Evolutionary conservation across 2,888 invertebrate genomes (phyloP).

Genomic region (Plebejus melissa): DNA sequence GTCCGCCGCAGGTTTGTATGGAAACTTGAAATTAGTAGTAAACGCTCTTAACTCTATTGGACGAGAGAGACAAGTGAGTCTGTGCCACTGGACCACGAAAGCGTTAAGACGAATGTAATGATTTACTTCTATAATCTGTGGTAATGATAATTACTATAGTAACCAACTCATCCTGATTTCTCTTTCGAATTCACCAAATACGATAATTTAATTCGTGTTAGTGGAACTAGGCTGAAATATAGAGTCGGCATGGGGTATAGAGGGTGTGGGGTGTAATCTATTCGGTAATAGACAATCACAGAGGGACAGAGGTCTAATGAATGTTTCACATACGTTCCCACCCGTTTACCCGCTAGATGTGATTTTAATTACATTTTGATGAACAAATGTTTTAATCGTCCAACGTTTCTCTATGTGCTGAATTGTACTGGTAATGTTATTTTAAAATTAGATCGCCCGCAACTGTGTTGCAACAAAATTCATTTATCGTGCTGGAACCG

Average conservation of each 20-base stretch:
- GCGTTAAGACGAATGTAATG: too few species aligned
- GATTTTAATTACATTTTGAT: conserved; percentile 27
- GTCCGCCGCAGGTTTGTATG: too few species aligned
- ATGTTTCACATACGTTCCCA: conserved; percentile 13
- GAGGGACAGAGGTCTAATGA: conserved; percentile 21
- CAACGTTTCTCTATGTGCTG: not conserved
- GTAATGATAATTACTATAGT: too few species aligned
- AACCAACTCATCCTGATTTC: too few species aligned
- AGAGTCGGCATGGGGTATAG: not conserved
- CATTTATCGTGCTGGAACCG: too few species aligned
- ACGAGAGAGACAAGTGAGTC: too few species aligned
- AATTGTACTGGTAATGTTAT: not conserved
- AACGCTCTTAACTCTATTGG: too few species aligned
- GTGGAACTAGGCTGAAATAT: conserved; percentile 15
- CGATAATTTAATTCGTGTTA: conserved; percentile 4
- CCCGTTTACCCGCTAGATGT: conserved; percentile 8
- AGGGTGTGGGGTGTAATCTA: conserved; percentile 21
- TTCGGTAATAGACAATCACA: conserved; percentile 28
- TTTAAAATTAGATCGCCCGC: not conserved
- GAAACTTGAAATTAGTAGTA: too few species aligned
- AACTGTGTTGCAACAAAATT: too few species aligned
- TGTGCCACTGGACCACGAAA: too few species aligned
- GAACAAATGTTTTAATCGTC: conserved; percentile 14
- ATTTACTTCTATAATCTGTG: too few species aligned
- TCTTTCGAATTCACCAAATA: too few species aligned